A percentile compares a stretch with the other conserved stretches of the same genome.
Conservation (phyloP, 2,113 vertebrate genomes). For the Dinomys branickii region DNA sequence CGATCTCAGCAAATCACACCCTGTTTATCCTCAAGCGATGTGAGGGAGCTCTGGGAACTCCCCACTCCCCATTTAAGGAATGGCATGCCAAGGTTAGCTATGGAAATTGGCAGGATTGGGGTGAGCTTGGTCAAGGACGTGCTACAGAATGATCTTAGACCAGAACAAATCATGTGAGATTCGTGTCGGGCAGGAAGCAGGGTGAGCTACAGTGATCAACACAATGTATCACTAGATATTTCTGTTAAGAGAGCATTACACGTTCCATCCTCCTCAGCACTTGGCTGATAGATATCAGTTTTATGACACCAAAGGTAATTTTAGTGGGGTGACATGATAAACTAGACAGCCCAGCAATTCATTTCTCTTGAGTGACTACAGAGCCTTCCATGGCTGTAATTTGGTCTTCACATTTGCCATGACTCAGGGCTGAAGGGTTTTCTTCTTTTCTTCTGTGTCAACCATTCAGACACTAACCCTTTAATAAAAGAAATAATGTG, state of each 20-base stretch:
- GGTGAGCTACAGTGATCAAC: neutral
- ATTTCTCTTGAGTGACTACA: neutral
- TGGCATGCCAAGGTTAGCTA: conserved; percentile 14
- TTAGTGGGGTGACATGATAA: conserved; percentile 47
- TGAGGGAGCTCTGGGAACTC: neutral
- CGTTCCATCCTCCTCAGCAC: conserved; percentile 5
- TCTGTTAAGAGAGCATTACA: conserved; percentile 50
- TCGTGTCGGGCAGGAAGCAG: neutral
- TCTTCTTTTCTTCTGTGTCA: conserved; percentile 18
- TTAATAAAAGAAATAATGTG: conserved; percentile 31
- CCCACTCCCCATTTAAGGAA: conserved; percentile 51
- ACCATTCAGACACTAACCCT: neutral
- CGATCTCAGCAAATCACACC: neutral
- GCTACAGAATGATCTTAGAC: neutral
- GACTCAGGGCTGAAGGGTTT: neutral
- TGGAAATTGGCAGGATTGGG: neutral
- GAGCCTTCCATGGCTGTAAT: conserved; percentile 48
- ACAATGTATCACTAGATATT: conserved; percentile 37
- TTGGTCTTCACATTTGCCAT: conserved; percentile 46
- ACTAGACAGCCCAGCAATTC: conserved; percentile 41
- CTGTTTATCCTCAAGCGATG: neutral
- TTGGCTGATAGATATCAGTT: conserved; percentile 1
- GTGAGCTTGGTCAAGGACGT: conserved; percentile 16
- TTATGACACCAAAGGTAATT: conserved; percentile 49
- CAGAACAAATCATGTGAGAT: neutral